These are phyloP conservation scores for Brachionus calyciflorus DNA, from an alignment of 1,140 invertebrate genomes.

Conservation along the genomic window DNA sequence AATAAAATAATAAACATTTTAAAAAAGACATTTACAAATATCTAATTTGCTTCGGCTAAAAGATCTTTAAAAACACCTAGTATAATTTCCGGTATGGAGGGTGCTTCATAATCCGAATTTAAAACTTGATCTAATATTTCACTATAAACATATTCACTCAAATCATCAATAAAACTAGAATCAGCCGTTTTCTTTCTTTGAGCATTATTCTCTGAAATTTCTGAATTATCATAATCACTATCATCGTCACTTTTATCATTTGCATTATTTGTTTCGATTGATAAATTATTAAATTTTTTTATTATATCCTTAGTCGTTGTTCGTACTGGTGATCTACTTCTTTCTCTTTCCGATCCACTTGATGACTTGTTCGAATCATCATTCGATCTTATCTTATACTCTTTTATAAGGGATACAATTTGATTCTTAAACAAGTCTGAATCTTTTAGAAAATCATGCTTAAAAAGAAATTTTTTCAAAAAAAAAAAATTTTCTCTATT, in stretches of 20 bases:
- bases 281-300: not conserved
- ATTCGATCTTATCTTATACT: conserved; percentile 2
- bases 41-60: not conserved
- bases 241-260: not conserved
- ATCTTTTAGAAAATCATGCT: conserved; percentile 27
- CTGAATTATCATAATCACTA: not conserved
- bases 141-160: not conserved
- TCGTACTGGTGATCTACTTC: not conserved
- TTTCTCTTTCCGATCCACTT: not conserved
- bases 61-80: conserved; percentile 14
- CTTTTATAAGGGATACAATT: not conserved
- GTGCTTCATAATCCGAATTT: conserved; percentile 27
- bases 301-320: not conserved
- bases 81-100: conserved; percentile 42
- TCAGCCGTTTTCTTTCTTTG: not conserved
- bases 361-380: not conserved
- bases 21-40: not conserved
- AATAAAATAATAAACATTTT: not conserved
- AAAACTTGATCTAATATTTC: conserved; percentile 39
- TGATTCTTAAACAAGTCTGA: not conserved
- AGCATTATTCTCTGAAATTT: not conserved
- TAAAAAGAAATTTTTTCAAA: not conserved
- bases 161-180: not conserved
- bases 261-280: not conserved
- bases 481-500: not conserved